These are phyloP conservation scores for Malthinus flaveolus DNA, from an alignment of 2,888 invertebrate genomes.

Conservation along the genomic window DNA sequence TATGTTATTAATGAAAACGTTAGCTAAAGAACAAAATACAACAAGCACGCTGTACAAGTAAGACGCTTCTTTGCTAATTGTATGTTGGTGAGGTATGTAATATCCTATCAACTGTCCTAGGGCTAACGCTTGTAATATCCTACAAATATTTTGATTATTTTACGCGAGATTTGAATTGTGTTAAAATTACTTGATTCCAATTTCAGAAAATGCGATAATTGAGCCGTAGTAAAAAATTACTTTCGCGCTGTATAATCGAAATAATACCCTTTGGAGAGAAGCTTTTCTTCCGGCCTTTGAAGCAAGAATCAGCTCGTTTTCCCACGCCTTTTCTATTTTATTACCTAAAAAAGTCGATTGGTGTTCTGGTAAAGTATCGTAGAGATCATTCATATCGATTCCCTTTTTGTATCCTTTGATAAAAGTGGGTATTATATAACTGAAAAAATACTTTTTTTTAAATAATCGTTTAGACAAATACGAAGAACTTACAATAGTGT, in stretches of 20 bases:
- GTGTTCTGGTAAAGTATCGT: constrained; percentile 52
- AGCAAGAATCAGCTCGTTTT: constrained; percentile 30
- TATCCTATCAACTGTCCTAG: constrained; percentile 1
- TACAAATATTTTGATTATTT: neutral
- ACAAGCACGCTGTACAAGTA: constrained; percentile 77
- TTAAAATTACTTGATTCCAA: neutral
- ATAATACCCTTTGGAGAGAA: constrained; percentile 41
- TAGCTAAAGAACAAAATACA: constrained; percentile 70
- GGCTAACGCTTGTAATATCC: neutral
- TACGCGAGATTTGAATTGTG: neutral
- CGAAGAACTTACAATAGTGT: neutral
- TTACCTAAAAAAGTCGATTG: constrained; percentile 52
- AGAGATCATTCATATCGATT: constrained; percentile 55
- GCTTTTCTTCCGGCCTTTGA: constrained; percentile 28
- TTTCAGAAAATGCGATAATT: neutral
- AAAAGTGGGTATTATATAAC: constrained; percentile 57
- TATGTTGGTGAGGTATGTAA: neutral
- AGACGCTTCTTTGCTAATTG: constrained; percentile 58
- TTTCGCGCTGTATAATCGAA: constrained; percentile 36
- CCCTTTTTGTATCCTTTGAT: constrained; percentile 53
- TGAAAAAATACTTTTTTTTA: constrained; percentile 44
- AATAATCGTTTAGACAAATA: too few species aligned
- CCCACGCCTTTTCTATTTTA: constrained; percentile 49
- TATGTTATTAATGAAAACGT: constrained; percentile 69
- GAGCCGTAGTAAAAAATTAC: neutral